Evolutionary conservation across 30 jellyfish, hydroid and myxozoan genomes (phyloP), one percentile per base, ranked within the genome.

Genomic region (Pelagia noctiluca): DNA sequence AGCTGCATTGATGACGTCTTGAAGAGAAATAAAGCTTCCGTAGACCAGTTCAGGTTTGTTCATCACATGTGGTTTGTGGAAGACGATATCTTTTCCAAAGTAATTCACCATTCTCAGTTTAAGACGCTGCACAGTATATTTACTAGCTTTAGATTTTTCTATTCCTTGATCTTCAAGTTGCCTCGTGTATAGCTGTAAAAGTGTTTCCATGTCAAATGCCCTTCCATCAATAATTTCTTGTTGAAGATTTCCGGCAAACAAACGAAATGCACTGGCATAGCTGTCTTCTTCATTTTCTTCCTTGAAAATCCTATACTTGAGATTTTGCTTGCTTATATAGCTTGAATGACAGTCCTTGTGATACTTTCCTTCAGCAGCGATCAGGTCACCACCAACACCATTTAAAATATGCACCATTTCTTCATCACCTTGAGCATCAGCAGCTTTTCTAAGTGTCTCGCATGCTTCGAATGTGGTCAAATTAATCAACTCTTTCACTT

Each of bases 1-100:
- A 42, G 57, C 57, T 42, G 57, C 57, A 42, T 42, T 42, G 57
- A 42, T 42, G 57, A 42, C 57, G 57, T 42, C 57, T 42, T 8
- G 57, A 42, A 42, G 57, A 42, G 57, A 42, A 42, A 42, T 42
- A 42, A 42, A 42, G 16, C 57, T 42, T 42, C 57, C 16, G 57
- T 42, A 42, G 8, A 42, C 57, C 57, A 42, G 57, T 42, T 42
- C 57, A 42, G 57, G 57, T 42, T 42, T 42, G 57, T 42, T 42
- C 57, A 42, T 42, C 57, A 42, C 57, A 42, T 8, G 8, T 42
- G 57, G 57, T 42, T 42, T 42, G 16, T 42, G 57, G 57, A 42
- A 42, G 57, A 42, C 57, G 16, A 42, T 42, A 42, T 42, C 57
- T 16, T 42, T 42, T 42, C 57, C 57, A 42, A 42, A 42, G 57